Evolutionary conservation across 2,797 vertebrate genomes (phyloP), one percentile per base, ranked within the genome.

Genomic region (Sphaeramia orbicularis): DNA sequence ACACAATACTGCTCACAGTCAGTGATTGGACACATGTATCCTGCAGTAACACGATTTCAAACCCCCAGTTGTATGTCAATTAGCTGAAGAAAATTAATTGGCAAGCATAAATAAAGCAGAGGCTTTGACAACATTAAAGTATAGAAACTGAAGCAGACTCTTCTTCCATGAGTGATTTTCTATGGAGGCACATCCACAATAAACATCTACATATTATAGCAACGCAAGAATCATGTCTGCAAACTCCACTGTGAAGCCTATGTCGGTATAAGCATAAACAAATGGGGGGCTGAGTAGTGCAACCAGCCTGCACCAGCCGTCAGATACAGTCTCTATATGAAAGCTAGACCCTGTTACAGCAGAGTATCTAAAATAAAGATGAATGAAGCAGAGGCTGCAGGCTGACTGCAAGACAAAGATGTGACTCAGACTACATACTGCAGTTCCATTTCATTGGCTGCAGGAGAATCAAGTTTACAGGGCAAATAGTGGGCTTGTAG

Each of bases 391-490:
- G 1, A 35, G 60, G 50, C 65, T 54, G 45, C 4, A 32, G 65
- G 40, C 30, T 36, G 62, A 52, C 51, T 44, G 50, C 15, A 59
- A 64, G 58, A 37, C 68, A 62, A 67, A 70, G n/a, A 81, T n/a
- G 48, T 85, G 83, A 90, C 69, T 88, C 83, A 87, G 72, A 67
- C 19, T 0, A 13, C 3, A 45, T 63, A 60, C 65, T 4, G 1
- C 16, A 13, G 58, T 49, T 50, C 9, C 0, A 61, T 41, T 58
- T 74, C 65, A 78, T 57, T 41, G 41, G 51, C 57, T 67, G 48
- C 21, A 60, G 18, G 55, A 70, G n/a, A 15, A 48, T 3, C 19
- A 27, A 11, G 15, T 65, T 69, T 40, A 43, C 16, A 68, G 32
- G 21, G 13, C 32, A 70, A 64, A 57, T 18, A 70, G 16, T 4